phyloP scores from a whole-genome alignment of 2,797 vertebrate species.

The Sebastes diploproa region DNA sequence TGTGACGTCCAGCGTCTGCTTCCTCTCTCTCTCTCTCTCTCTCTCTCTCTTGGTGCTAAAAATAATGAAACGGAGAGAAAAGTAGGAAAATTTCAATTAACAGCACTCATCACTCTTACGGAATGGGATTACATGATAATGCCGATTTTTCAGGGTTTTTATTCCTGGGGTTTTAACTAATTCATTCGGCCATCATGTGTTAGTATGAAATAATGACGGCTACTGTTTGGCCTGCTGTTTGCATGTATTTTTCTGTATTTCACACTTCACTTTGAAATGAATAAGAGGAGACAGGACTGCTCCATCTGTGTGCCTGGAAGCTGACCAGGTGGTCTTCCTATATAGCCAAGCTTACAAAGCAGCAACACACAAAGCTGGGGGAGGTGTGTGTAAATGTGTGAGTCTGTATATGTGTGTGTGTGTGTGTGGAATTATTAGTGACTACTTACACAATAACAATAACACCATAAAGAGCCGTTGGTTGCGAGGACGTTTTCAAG shows the following conservation, averaged over 20 bases:
- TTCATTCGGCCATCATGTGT: slow-evolving; percentile 18
- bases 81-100: slow-evolving; percentile 57
- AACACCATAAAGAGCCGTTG: slow-evolving; percentile 24
- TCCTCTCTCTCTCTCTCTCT: slow-evolving; percentile 26
- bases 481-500: slow-evolving; percentile 3
- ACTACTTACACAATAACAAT: slow-evolving; percentile 37
- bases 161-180: slow-evolving; percentile 30
- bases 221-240: slow-evolving; percentile 24
- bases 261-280: slow-evolving; percentile 58
- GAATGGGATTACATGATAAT: slow-evolving; percentile 29
- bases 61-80: slow-evolving; percentile 63
- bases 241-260: slow-evolving; percentile 45
- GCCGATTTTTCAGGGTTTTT: slow-evolving; percentile 20
- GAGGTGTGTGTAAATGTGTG: slow-evolving; percentile 36
- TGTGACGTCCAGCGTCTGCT: slow-evolving; percentile 38
- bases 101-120: slow-evolving; percentile 50
- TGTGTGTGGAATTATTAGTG: slow-evolving; percentile 40
- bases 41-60: slow-evolving; percentile 58
- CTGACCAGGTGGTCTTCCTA: slow-evolving; percentile 68
- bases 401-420: slow-evolving; percentile 22
- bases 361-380: slow-evolving; percentile 33
- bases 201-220: slow-evolving; percentile 7
- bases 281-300: slow-evolving; percentile 41
- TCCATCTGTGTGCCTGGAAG: slow-evolving; percentile 73
- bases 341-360: slow-evolving; percentile 35